Base-by-base conservation (phyloP, 2,113 vertebrate species). In the Orientallactaga bullata region DNA sequence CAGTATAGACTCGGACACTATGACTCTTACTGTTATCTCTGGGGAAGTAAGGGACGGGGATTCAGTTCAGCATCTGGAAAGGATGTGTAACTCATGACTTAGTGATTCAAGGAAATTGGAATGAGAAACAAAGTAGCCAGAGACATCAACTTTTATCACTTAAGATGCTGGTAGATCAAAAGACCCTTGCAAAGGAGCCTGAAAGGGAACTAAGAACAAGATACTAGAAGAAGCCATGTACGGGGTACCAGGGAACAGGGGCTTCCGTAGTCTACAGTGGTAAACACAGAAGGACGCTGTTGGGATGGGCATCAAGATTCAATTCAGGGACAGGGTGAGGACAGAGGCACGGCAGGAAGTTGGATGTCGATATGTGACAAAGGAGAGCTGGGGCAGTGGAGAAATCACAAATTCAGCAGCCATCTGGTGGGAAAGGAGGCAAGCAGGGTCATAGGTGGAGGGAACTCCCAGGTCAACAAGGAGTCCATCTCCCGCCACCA, bases 51-150 rank as follows among this genome's bases (percentile, higher is more conserved):
- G 7, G 16, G 16, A 60, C 15, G n/a, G 12, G 71, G 60, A 93
- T 92, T 47, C 37, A 90, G 10, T 17, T 16, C 69, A 61, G 32
- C 2, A 39, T 78, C 26, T 68, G 65, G 12, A 81, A 17, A 58
- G 1, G 21, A n/a, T 60, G 5, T 78, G 35, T 26, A 78, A 90
- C 37, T 21, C 21, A 65, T 39, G 13, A 71, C 7, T 37, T 85
- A 71, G 17, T 55, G n/a, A 69, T 84, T 95, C 51, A 37, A 42
- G 13, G 94, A 32, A 35, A 63, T 69, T 74, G 65, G 23, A 85
- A 24, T 37, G 30, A 89, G 28, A 76, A 72, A 6, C 10, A 24
- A 37, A 26, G 12, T 39, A 9, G 4, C 6, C 5, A 85, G 26
- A 94, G 28, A 89, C 39, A 61, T 47, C 7, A 20, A 51, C 51